Evolutionary conservation across 2,797 vertebrate genomes (phyloP).

Genomic region (Diplodus sargus): DNA sequence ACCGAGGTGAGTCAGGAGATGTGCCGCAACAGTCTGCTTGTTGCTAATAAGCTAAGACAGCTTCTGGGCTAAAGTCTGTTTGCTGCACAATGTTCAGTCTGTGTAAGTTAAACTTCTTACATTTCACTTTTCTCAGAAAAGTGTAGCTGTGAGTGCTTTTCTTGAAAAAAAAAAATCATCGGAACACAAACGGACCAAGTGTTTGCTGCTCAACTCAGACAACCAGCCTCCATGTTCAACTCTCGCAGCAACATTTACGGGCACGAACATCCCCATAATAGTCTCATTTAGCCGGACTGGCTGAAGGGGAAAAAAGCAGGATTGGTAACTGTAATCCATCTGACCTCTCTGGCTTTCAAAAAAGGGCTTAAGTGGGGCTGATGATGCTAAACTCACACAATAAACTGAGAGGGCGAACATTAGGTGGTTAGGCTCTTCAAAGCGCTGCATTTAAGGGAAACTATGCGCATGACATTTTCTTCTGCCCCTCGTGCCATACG

Average conservation of each 20-base stretch:
- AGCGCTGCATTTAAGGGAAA: constrained; percentile 55
- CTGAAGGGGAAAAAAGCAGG: not conserved
- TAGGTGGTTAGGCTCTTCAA: constrained; percentile 49
- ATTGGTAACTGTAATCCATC: constrained; percentile 16
- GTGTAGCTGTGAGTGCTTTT: too few relatives aligned
- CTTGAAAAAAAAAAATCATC: not conserved
- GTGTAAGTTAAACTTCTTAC: not conserved
- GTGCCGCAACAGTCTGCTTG: too few relatives aligned
- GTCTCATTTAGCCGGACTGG: not conserved
- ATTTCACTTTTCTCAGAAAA: not conserved
- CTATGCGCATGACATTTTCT: constrained; percentile 60
- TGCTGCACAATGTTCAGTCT: too few relatives aligned
- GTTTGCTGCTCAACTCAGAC: not conserved
- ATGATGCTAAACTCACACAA: constrained; percentile 51
- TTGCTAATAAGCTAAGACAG: too few relatives aligned
- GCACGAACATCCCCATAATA: not conserved
- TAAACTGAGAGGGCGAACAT: constrained; percentile 41
- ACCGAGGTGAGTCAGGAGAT: too few relatives aligned
- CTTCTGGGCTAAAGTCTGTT: not conserved
- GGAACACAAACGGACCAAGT: constrained; percentile 30
- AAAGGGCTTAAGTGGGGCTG: constrained; percentile 34
- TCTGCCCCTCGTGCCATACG: constrained; percentile 36
- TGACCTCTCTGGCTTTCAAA: constrained; percentile 48
- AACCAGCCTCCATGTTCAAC: not conserved
- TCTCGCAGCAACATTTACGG: constrained; percentile 13